Conservation (phyloP, 37 sponge, comb jelly and placozoan species). For the Halisarca cf. caerulea region DNA sequence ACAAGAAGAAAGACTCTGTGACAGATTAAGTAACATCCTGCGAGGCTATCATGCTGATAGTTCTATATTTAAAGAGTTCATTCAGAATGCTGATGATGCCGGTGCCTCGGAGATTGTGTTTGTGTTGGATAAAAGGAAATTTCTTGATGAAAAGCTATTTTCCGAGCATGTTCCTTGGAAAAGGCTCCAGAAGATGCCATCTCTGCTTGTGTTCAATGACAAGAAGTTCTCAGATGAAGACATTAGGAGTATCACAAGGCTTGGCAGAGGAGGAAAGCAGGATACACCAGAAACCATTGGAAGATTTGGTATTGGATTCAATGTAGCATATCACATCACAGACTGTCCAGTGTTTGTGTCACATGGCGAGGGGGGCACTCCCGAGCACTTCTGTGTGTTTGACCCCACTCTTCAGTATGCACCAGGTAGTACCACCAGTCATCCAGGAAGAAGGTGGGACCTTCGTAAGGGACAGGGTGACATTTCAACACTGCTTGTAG, state of each 20-base stretch:
- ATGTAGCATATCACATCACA: conserved; percentile 84
- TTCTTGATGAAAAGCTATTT: conserved; percentile 37
- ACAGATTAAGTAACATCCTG: conserved; percentile 67
- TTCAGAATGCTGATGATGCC: conserved; percentile 89
- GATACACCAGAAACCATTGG: conserved; percentile 65
- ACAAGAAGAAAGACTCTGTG: conserved; percentile 77
- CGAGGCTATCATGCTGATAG: conserved; percentile 60
- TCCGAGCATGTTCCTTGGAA: conserved; percentile 45
- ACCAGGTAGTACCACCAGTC: not conserved
- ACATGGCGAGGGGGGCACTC: conserved; percentile 26
- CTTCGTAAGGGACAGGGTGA: not conserved
- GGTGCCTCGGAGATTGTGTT: conserved; percentile 71
- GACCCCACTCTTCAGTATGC: conserved; percentile 61
- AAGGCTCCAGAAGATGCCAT: conserved; percentile 50
- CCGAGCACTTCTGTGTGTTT: conserved; percentile 69
- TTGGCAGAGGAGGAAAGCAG: conserved; percentile 79
- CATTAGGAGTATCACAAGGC: conserved; percentile 63
- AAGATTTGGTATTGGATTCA: conserved; percentile 88
- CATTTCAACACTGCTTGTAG: conserved; percentile 19
- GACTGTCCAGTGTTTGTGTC: conserved; percentile 85
- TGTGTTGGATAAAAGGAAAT: conserved; percentile 51
- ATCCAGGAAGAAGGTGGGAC: conserved; percentile 6
- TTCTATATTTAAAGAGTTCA: conserved; percentile 74
- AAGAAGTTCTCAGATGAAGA: conserved; percentile 67
- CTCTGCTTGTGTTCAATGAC: conserved; percentile 76